phyloP scores from a whole-genome alignment of 2,888 invertebrate species.

The Rotaria socialis region DNA sequence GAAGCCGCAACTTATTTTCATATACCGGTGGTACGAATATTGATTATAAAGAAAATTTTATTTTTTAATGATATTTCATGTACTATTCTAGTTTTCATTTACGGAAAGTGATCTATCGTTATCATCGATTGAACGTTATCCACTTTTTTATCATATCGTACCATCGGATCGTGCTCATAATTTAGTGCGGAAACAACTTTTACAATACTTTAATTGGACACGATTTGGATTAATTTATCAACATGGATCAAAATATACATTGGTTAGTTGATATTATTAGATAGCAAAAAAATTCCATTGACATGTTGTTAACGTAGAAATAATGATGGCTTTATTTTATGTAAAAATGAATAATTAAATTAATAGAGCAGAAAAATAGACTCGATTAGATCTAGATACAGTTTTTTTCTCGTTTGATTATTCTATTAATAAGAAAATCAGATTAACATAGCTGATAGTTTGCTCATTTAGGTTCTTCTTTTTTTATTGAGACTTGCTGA shows the following conservation, averaged over 20 bases:
- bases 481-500: neutral
- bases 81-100: constrained; percentile 70
- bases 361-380: too few species aligned
- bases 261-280: neutral
- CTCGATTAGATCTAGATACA: too few species aligned
- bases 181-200: constrained; percentile 69
- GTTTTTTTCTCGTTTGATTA: too few species aligned
- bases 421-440: too few species aligned
- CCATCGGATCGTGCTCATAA: constrained; percentile 80
- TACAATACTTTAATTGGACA: constrained; percentile 92
- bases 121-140: constrained; percentile 67
- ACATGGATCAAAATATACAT: constrained; percentile 42
- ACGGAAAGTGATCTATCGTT: constrained; percentile 97
- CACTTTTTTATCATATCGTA: constrained; percentile 91
- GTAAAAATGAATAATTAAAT: too few species aligned
- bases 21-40: constrained; percentile 37
- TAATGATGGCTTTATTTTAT: too few species aligned
- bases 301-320: too few species aligned
- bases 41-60: neutral
- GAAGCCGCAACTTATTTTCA: constrained; percentile 44
- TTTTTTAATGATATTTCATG: constrained; percentile 56
- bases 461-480: too few species aligned
- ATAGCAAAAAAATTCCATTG: too few species aligned
- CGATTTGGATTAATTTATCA: constrained; percentile 85
- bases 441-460: too few species aligned